A percentile compares a stretch with the other conserved stretches of the same genome.
phyloP scores from a whole-genome alignment of 2,797 vertebrate species.

The Avahi laniger region DNA sequence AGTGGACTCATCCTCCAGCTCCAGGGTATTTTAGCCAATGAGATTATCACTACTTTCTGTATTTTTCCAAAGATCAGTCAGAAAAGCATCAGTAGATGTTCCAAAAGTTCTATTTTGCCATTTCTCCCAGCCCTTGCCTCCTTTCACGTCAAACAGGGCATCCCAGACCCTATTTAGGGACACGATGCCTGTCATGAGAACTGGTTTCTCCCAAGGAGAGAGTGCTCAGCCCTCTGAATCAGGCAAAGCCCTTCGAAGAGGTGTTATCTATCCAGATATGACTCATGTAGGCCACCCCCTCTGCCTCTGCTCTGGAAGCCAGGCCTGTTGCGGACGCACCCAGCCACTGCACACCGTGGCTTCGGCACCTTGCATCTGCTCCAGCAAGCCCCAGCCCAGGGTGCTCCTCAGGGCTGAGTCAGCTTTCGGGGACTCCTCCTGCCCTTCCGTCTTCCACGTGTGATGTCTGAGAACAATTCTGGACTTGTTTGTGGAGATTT shows the following conservation, averaged over 20 bases:
- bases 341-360: not conserved
- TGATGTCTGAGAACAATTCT: not conserved
- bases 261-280: not conserved
- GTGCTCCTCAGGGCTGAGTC: not conserved
- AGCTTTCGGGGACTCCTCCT: not conserved
- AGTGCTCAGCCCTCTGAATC: not conserved
- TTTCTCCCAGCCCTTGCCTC: not conserved
- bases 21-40: not conserved
- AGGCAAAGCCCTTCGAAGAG: not conserved
- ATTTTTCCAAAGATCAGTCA: constrained; percentile 29
- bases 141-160: not conserved
- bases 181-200: not conserved
- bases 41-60: constrained; percentile 34
- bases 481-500: not conserved
- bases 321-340: not conserved
- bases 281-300: rapidly evolving
- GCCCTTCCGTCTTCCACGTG: not conserved
- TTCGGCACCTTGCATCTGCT: rapidly evolving
- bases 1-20: not conserved
- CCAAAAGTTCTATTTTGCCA: not conserved
- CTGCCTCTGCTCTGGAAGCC: not conserved
- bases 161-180: not conserved
- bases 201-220: not conserved
- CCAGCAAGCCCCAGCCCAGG: not conserved
- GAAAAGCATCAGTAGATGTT: not conserved